phyloP scores from a whole-genome alignment of 1,140 invertebrate species.

The Danaus melanippus region DNA sequence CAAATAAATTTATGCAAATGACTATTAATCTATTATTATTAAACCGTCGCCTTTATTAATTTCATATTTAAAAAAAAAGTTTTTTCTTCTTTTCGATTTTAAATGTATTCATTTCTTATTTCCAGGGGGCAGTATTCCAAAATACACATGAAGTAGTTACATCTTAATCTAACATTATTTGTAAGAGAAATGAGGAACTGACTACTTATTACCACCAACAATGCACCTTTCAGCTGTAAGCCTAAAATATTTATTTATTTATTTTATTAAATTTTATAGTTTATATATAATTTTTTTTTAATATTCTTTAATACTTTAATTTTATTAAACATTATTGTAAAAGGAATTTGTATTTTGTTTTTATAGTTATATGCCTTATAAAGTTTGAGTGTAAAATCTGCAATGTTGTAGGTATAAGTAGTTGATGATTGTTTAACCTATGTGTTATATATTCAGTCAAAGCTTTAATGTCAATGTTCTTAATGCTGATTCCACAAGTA shows the following conservation, averaged over 20 bases:
- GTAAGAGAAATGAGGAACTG: conserved; percentile 63
- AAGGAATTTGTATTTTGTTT: conserved; percentile 5
- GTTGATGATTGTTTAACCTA: too few relatives aligned
- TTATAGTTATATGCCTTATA: background rate
- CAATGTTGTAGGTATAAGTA: too few relatives aligned
- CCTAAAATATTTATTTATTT: conserved; percentile 44
- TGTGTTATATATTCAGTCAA: too few relatives aligned
- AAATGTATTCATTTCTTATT: conserved; percentile 49
- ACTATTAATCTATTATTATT: conserved; percentile 46
- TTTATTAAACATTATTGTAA: conserved; percentile 11
- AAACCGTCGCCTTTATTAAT: conserved; percentile 13
- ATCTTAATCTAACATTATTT: conserved; percentile 58
- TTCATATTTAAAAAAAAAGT: conserved; percentile 15
- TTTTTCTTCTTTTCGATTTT: conserved; percentile 37
- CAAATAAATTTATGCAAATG: conserved; percentile 65
- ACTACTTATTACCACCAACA: conserved; percentile 51
- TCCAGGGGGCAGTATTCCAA: conserved; percentile 68
- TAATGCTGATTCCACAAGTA: too few relatives aligned
- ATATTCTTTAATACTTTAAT: conserved; percentile 23
- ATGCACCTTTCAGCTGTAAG: conserved; percentile 52
- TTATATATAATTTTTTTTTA: conserved; percentile 36
- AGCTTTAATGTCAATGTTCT: too few relatives aligned
- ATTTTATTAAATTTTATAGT: conserved; percentile 25
- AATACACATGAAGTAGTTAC: conserved; percentile 68
- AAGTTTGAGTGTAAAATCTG: too few relatives aligned